phyloP scores from a whole-genome alignment of 2,113 vertebrate species.

The Pituophis catenifer region DNA sequence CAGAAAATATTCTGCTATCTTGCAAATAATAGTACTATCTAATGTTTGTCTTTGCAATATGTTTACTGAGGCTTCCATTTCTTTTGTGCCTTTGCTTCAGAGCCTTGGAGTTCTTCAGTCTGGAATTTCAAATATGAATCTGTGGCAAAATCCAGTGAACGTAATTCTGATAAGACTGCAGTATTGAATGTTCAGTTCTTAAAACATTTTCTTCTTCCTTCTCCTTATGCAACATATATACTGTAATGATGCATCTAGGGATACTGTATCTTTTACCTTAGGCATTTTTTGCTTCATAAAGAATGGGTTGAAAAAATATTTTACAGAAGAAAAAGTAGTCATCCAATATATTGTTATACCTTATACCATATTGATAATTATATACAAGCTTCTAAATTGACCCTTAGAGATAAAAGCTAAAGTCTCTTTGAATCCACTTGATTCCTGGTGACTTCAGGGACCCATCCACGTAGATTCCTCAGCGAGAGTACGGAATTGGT shows the following conservation, averaged over 20 bases:
- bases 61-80: conserved; percentile 49
- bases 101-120: conserved; percentile 4
- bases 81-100: conserved; percentile 36
- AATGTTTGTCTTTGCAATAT: conserved; percentile 44
- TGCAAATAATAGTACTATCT: conserved; percentile 47
- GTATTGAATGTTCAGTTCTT: conserved; percentile 34
- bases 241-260: conserved; percentile 55
- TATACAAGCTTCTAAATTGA: conserved; percentile 74
- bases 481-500: not conserved
- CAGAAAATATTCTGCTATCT: conserved; percentile 56
- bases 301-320: conserved; percentile 70
- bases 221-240: conserved; percentile 62
- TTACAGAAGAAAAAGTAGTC: conserved; percentile 71
- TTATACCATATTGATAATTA: conserved; percentile 78
- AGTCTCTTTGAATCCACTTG: not conserved
- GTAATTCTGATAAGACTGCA: conserved; percentile 37
- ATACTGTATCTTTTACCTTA: conserved; percentile 63
- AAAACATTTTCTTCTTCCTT: conserved; percentile 52
- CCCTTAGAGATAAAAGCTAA: conserved; percentile 4
- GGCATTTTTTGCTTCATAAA: conserved; percentile 71
- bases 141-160: conserved; percentile 14
- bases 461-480: not conserved
- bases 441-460: not conserved
- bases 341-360: conserved; percentile 73
- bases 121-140: conserved; percentile 34